A percentile compares a stretch with the other conserved stretches of the same genome.
Conservation (phyloP, 2,113 vertebrate genomes). For the Lates calcarifer region DNA sequence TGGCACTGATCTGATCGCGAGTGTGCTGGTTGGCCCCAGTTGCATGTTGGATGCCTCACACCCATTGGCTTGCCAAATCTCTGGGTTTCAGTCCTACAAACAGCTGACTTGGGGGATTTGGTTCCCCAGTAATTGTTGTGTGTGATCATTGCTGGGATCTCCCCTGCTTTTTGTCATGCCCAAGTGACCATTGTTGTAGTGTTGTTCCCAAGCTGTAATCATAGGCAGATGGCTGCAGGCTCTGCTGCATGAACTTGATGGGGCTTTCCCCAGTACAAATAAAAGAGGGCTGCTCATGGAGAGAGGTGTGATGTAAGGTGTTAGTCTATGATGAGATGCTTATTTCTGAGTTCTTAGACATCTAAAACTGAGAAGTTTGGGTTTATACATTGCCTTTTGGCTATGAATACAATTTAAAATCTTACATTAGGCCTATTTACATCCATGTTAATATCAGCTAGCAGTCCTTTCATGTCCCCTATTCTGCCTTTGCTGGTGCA, state of each 20-base stretch:
- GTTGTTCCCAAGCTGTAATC: constrained; percentile 74
- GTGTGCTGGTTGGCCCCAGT: constrained; percentile 69
- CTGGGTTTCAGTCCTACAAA: constrained; percentile 71
- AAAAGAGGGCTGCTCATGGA: constrained; percentile 46
- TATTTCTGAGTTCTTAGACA: constrained; percentile 21
- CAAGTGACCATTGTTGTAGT: constrained; percentile 68
- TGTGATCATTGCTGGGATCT: constrained; percentile 73
- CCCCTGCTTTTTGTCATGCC: constrained; percentile 67
- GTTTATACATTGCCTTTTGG: constrained; percentile 27
- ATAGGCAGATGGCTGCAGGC: constrained; percentile 73
- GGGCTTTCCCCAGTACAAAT: constrained; percentile 71
- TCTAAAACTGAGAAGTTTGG: constrained; percentile 5
- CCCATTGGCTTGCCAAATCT: constrained; percentile 67
- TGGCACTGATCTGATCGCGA: constrained; percentile 72
- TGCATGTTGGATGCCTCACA: constrained; percentile 65
- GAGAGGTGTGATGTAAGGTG: constrained; percentile 65
- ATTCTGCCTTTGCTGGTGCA: neutral
- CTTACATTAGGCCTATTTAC: neutral
- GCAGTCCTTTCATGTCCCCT: neutral
- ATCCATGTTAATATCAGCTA: neutral
- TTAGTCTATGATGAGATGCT: constrained; percentile 32
- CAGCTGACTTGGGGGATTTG: constrained; percentile 71
- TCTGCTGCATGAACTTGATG: constrained; percentile 37
- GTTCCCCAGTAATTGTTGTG: constrained; percentile 69
- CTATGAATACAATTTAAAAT: constrained; percentile 1